Evolutionary conservation across 2,113 vertebrate species (phyloP).

Genomic region (Phasianus colchicus): DNA sequence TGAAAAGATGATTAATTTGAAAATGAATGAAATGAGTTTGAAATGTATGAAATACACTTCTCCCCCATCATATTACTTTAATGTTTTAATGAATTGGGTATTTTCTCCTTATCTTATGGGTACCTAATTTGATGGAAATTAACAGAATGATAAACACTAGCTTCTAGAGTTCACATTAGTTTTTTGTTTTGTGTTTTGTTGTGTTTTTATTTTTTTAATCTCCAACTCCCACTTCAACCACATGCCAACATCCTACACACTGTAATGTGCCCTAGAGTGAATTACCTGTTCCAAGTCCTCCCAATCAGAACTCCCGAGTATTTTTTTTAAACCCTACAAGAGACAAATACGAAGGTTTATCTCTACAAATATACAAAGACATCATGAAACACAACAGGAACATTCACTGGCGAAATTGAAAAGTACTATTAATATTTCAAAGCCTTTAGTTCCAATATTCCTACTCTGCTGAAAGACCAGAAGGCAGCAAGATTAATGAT

Average conservation of each 20-base stretch:
- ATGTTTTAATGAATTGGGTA: not conserved
- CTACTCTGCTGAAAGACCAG: not conserved
- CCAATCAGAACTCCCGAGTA: constrained; percentile 74
- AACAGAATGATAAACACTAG: not conserved
- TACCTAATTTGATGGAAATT: not conserved
- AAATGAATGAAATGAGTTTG: no score
- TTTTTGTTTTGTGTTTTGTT: not conserved
- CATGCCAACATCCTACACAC: not conserved
- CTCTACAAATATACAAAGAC: constrained; percentile 35
- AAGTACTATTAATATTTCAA: not conserved
- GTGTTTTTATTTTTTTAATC: not conserved
- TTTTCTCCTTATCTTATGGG: not conserved
- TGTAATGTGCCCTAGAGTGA: constrained; percentile 35
- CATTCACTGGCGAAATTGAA: not conserved
- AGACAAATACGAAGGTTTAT: constrained; percentile 48
- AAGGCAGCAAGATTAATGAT: not conserved
- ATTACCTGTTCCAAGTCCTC: constrained; percentile 78
- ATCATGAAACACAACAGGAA: constrained; percentile 49
- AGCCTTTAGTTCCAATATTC: not conserved
- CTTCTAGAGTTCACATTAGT: not conserved
- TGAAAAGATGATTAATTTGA: not conserved
- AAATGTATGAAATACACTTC: not conserved
- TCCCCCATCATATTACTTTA: not conserved
- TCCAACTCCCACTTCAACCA: not conserved
- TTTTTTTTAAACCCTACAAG: constrained; percentile 74